Conservation (phyloP, 2,113 vertebrate genomes). For the Myrmecophaga tridactyla region DNA sequence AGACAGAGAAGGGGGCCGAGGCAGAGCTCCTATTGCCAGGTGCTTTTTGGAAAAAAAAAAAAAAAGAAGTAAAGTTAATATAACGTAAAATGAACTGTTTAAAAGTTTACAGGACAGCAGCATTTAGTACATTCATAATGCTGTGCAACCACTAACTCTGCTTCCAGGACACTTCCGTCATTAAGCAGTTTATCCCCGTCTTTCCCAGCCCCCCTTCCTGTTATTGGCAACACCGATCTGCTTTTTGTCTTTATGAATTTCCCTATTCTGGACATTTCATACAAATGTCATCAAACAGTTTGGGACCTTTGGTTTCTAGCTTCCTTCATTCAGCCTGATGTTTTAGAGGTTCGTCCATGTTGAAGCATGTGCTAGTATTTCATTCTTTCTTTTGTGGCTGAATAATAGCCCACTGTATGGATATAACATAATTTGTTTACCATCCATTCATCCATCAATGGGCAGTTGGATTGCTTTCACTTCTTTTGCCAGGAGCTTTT, state of each 20-base stretch:
- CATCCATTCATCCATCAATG: accelerated
- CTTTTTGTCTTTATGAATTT: not conserved
- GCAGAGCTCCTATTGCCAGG: not conserved
- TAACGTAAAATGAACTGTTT: not conserved
- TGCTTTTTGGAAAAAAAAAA: accelerated
- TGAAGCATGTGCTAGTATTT: accelerated
- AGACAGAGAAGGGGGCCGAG: accelerated
- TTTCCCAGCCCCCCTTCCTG: not conserved
- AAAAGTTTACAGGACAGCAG: not conserved
- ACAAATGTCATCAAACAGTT: accelerated
- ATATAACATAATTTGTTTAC: accelerated
- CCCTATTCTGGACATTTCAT: not conserved
- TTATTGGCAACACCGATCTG: not conserved
- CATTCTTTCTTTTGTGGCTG: not conserved
- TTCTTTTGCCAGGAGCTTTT: not conserved
- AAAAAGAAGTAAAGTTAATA: not conserved
- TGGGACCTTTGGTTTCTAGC: not conserved
- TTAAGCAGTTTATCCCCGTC: accelerated
- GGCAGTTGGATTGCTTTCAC: not conserved
- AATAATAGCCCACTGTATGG: too few relatives aligned
- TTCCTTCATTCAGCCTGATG: too few relatives aligned
- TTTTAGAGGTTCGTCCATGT: not conserved
- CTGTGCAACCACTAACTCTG: not conserved
- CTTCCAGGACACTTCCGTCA: too few relatives aligned
- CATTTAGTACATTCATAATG: accelerated